phyloP scores from a whole-genome alignment of 2,888 invertebrate species.

The Steromphala cineraria region DNA sequence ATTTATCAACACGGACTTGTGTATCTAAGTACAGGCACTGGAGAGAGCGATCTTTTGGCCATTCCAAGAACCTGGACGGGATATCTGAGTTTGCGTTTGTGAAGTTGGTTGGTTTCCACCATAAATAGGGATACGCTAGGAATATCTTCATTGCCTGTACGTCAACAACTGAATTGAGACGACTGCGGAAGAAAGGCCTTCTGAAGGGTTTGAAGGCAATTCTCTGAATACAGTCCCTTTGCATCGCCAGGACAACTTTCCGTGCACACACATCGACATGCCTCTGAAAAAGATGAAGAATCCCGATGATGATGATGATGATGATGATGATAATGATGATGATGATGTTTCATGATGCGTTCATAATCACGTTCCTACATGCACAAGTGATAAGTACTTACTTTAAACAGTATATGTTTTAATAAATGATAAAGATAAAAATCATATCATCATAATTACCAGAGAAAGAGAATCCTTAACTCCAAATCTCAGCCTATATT shows the following conservation, averaged over 20 bases:
- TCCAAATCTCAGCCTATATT: neutral
- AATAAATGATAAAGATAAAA: too few relatives aligned
- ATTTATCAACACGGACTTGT: neutral
- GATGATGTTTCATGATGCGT: too few relatives aligned
- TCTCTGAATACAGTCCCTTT: neutral
- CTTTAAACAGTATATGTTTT: too few relatives aligned
- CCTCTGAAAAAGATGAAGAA: neutral
- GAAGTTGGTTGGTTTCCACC: neutral
- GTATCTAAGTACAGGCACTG: neutral
- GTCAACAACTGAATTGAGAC: neutral
- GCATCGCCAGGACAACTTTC: neutral
- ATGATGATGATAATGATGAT: too few relatives aligned
- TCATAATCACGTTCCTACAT: too few relatives aligned
- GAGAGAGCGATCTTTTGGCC: neutral
- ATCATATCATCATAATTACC: too few relatives aligned
- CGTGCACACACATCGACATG: neutral
- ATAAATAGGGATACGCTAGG: neutral
- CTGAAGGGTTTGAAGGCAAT: neutral
- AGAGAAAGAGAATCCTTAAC: neutral
- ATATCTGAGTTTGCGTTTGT: neutral
- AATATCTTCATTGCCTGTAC: neutral
- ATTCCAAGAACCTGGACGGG: neutral
- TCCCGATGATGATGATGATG: too few relatives aligned
- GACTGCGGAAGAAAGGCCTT: neutral
- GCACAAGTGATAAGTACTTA: too few relatives aligned